Percentiles rank a stretch among this genome's conserved stretches.
These are phyloP conservation scores for Pseudomyrmex flavicornis DNA, from an alignment of 1,140 invertebrate genomes.

Conservation along the genomic window DNA sequence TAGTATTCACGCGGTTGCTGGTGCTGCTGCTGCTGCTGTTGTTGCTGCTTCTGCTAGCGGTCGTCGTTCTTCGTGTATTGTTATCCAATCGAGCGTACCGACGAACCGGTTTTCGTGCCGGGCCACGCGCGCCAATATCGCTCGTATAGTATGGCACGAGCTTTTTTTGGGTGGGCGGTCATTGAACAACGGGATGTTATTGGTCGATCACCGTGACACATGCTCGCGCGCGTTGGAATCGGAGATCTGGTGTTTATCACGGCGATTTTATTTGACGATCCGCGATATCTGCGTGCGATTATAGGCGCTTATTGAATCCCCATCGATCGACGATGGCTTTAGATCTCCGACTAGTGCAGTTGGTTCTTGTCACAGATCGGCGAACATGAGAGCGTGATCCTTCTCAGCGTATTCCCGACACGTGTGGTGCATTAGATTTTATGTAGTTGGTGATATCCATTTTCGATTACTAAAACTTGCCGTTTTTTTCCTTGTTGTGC, in stretches of 20 bases:
- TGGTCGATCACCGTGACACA: conserved; percentile 67
- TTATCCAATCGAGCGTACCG: conserved; percentile 78
- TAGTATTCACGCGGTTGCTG: conserved; percentile 77
- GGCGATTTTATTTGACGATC: conserved; percentile 26
- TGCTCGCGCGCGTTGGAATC: conserved; percentile 46
- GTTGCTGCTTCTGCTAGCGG: conserved; percentile 69
- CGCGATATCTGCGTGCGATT: conserved; percentile 23
- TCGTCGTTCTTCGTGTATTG: conserved; percentile 73
- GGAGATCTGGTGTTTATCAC: conserved; percentile 44
- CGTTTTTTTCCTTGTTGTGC: conserved; percentile 1
- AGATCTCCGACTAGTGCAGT: conserved; percentile 15
- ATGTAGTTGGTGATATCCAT: background rate
- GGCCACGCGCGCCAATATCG: conserved; percentile 59
- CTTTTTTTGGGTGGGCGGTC: conserved; percentile 49
- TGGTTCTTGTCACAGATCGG: background rate
- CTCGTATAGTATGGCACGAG: conserved; percentile 39
- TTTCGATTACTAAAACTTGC: background rate
- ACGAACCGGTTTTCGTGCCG: conserved; percentile 71
- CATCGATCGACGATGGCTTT: conserved; percentile 7
- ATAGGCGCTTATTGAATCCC: conserved; percentile 10
- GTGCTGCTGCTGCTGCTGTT: conserved; percentile 72
- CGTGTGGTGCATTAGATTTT: conserved; percentile 40
- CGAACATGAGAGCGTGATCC: background rate
- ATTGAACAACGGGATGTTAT: conserved; percentile 60
- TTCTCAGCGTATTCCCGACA: background rate